phyloP scores from a whole-genome alignment of 1,140 invertebrate genomes.

The Wasmannia auropunctata region DNA sequence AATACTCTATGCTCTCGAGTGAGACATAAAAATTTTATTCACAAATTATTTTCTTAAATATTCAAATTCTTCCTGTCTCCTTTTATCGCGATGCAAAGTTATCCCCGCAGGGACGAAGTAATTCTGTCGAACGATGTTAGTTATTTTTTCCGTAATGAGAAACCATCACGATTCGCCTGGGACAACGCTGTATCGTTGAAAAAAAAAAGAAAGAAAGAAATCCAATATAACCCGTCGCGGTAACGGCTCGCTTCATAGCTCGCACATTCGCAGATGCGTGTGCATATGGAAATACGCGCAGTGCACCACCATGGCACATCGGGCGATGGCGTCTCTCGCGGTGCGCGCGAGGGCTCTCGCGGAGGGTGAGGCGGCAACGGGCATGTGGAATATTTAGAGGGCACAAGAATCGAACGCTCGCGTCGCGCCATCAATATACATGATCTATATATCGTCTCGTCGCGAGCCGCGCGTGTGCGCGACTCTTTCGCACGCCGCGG shows the following conservation, averaged over 20 bases:
- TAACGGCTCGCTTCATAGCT: conserved; percentile 36
- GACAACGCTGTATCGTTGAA: neutral
- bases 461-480: conserved; percentile 42
- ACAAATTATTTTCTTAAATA: neutral
- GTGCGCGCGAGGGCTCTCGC: neutral
- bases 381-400: conserved; percentile 79
- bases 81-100: neutral
- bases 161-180: neutral
- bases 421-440: conserved; percentile 79
- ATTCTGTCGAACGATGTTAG: neutral
- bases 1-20: neutral
- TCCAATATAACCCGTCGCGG: conserved; percentile 33
- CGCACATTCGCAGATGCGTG: conserved; percentile 47
- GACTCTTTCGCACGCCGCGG: conserved; percentile 30
- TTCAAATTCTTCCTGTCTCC: neutral
- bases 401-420: conserved; percentile 78
- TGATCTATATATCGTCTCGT: conserved; percentile 79
- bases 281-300: conserved; percentile 69
- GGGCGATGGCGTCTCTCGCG: conserved; percentile 34
- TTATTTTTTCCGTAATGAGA: neutral
- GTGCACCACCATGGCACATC: conserved; percentile 15
- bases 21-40: neutral
- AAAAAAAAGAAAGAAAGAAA: no score
- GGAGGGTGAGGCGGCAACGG: conserved; percentile 32
- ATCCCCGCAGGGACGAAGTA: neutral